Evolutionary conservation across 2,888 invertebrate species (phyloP).

Genomic region (Yponomeuta cagnagella): DNA sequence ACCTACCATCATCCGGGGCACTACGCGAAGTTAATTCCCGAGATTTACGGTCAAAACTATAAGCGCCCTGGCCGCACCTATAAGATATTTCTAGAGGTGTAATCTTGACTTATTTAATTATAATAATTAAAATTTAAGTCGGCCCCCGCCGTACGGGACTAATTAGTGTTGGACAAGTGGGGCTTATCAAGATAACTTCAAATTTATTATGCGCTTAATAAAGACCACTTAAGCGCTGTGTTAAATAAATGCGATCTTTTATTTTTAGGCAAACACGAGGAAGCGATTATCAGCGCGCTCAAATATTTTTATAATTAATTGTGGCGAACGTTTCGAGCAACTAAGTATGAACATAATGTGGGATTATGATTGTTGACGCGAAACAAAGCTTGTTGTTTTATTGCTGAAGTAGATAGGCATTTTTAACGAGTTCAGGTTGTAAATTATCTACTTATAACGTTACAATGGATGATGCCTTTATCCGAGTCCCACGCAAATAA

Average conservation of each 20-base stretch:
- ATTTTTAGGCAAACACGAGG: constrained; percentile 6
- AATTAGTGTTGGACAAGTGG: constrained; percentile 59
- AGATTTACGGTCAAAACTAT: no score
- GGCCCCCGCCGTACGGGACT: constrained; percentile 42
- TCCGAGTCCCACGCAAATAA: no score
- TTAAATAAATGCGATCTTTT: constrained; percentile 15
- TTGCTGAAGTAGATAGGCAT: not conserved
- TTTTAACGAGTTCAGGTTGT: not conserved
- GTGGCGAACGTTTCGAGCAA: not conserved
- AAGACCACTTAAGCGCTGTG: constrained; percentile 15
- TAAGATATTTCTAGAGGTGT: constrained; percentile 18
- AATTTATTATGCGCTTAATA: constrained; percentile 15
- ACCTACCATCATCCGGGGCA: no score
- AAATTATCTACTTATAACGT: not conserved
- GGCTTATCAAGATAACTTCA: constrained; percentile 44
- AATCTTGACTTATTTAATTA: constrained; percentile 44
- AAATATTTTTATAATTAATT: constrained; percentile 4
- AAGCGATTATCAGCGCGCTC: constrained; percentile 12
- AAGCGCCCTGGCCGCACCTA: not conserved
- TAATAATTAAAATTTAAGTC: constrained; percentile 48
- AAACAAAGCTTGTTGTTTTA: not conserved
- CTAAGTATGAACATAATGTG: not conserved
- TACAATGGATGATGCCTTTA: no score
- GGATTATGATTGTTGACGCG: not conserved
- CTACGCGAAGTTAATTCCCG: no score